Evolutionary conservation across 2,888 invertebrate genomes (phyloP).

Genomic region (Polydrusus tereticollis): DNA sequence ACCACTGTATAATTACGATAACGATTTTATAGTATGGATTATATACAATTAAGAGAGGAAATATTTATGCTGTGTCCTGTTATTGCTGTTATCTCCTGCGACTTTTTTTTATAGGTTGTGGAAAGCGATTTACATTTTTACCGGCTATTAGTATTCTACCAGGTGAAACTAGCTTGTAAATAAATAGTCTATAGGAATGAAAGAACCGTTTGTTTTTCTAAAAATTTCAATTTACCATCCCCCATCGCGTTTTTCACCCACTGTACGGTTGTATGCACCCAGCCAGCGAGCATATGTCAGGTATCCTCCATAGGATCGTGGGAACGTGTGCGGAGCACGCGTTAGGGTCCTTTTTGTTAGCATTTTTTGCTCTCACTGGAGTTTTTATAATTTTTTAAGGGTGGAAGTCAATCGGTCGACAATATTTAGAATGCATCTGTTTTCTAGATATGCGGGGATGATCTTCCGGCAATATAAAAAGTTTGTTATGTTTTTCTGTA

Average conservation of each 20-base stretch:
- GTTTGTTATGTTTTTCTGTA: too few relatives aligned
- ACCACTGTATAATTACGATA: slow-evolving; percentile 32
- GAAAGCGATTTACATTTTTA: too few relatives aligned
- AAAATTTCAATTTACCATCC: too few relatives aligned
- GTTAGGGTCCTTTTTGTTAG: not conserved
- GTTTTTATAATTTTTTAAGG: not conserved
- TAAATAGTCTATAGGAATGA: too few relatives aligned
- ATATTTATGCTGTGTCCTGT: slow-evolving; percentile 13
- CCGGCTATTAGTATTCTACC: too few relatives aligned
- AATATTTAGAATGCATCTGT: not conserved
- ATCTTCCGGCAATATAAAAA: not conserved
- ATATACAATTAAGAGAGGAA: not conserved
- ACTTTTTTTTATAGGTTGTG: too few relatives aligned
- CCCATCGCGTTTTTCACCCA: too few relatives aligned
- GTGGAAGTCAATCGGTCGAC: not conserved
- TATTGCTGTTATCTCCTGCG: too few relatives aligned
- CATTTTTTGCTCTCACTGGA: not conserved
- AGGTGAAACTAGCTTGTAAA: too few relatives aligned
- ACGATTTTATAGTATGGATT: slow-evolving; percentile 14
- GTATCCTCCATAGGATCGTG: slow-evolving; percentile 17
- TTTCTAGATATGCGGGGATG: not conserved
- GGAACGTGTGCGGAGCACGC: slow-evolving; percentile 31
- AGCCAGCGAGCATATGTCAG: not conserved
- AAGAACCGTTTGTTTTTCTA: too few relatives aligned
- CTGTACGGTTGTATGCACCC: too few relatives aligned